A percentile compares a stretch with the other conserved stretches of the same genome.
phyloP scores from a whole-genome alignment of 2,113 vertebrate genomes.

The Pipa parva region DNA sequence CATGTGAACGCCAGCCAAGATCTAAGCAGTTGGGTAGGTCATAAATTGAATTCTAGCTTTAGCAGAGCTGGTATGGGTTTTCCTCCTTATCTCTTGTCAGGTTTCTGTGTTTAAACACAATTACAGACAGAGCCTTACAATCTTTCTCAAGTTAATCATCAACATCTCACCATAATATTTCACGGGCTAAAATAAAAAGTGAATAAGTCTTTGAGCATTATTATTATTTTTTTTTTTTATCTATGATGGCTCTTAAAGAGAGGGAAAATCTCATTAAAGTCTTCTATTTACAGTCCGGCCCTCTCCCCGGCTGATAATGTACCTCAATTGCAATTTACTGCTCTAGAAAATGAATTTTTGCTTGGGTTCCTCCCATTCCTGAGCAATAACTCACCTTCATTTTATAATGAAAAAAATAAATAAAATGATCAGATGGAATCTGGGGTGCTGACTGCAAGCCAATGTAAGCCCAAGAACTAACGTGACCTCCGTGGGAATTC shows the following conservation, averaged over 20 bases:
- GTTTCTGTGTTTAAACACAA: too few relatives aligned
- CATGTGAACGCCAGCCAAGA: too few relatives aligned
- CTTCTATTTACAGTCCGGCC: constrained; percentile 21
- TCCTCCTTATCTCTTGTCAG: too few relatives aligned
- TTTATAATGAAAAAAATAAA: too few relatives aligned
- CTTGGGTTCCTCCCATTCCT: constrained; percentile 23
- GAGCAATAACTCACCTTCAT: constrained; percentile 17
- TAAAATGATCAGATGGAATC: too few relatives aligned
- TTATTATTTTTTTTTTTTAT: too few relatives aligned
- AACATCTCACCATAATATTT: constrained; percentile 20
- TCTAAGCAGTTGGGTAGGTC: too few relatives aligned
- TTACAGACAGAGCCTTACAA: constrained; percentile 9
- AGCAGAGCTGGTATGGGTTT: too few relatives aligned
- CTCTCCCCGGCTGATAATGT: constrained; percentile 30
- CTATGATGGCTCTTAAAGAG: constrained; percentile 17
- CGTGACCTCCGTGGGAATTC: too few relatives aligned
- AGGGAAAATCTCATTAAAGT: constrained; percentile 37
- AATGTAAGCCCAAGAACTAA: too few relatives aligned
- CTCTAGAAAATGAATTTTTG: constrained; percentile 34
- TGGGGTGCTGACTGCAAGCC: too few relatives aligned
- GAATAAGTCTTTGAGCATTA: constrained; percentile 9
- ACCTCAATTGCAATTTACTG: constrained; percentile 19
- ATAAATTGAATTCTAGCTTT: too few relatives aligned
- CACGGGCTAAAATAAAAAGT: constrained; percentile 11
- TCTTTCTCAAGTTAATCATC: constrained; percentile 16